Evolutionary conservation across 2,797 vertebrate species (phyloP).

Genomic region (Pipistrellus nathusii): DNA sequence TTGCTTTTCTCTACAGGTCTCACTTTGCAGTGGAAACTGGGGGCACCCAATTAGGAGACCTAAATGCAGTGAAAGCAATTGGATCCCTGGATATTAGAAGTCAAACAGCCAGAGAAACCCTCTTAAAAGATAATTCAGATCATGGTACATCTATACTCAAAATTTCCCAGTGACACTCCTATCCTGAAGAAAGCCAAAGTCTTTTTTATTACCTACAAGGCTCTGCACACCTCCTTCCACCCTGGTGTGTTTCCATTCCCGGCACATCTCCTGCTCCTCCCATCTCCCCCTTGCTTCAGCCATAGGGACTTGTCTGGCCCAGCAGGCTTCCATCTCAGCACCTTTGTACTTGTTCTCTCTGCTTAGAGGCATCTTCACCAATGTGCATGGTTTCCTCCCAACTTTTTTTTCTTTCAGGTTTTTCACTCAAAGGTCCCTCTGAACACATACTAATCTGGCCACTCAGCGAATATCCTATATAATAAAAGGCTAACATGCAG

Average conservation of each 20-base stretch:
- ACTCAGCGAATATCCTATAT: too few species aligned
- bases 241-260: background rate
- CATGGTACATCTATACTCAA: background rate
- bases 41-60: background rate
- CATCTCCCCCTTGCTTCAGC: background rate
- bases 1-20: background rate
- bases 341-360: background rate
- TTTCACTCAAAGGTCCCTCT: background rate
- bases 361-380: background rate
- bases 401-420: background rate
- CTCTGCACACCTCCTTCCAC: background rate
- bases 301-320: fast-evolving
- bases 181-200: background rate
- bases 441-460: too few species aligned
- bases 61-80: background rate
- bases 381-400: background rate
- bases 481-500: too few species aligned
- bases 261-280: background rate
- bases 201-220: background rate
- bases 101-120: background rate
- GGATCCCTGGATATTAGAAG: background rate
- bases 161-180: background rate
- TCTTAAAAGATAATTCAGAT: background rate
- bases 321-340: fast-evolving
- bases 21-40: background rate